Evolutionary conservation across 2,113 vertebrate species (phyloP), one percentile per base, ranked within the genome.

Genomic region (Lipophrys pholis): DNA sequence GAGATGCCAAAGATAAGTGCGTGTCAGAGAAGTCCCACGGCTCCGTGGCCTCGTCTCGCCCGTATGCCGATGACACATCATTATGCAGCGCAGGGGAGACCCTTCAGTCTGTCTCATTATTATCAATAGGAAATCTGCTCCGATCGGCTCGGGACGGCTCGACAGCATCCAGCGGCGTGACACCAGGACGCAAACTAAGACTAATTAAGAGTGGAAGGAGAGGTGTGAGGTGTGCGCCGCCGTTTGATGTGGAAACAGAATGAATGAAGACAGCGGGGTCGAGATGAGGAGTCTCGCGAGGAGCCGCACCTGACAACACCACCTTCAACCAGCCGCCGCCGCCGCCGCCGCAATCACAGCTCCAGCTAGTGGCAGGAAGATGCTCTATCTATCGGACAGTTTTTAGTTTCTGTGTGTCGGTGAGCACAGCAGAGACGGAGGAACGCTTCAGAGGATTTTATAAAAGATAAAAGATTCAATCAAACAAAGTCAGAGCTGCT

Each of bases 21-120:
- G 42, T 50, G 52, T 56, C 6, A 8, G 43, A 58, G 62, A 52
- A n/a, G 50, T 76, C 58, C 48, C 21, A 45, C 38, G n/a, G 71
- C 54, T 85, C 55, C 5, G 39, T 46, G 48, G 71, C 56, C 69
- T 70, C 67, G 62, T 69, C 58, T 77, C 43, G 49, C n/a, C 62
- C 16, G 16, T 9, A 64, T 76, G 66, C 56, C 46, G 11, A 36
- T 45, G 75, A 84, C 85, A 83, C 69, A 64, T 90, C 77, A 82
- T 92, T 89, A 92, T 40, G 71, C 21, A 39, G 80, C 85, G 59
- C 87, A 89, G 79, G 74, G 73, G 85, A 89, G 84, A 64, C 79
- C 87, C 71, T 72, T 60, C 76, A 78, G 48, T 11, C 64, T 1
- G 42, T 51, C 89, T 91, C 83, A 79, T 90, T 89, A 91, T 69